Evolutionary conservation across 2,888 invertebrate species (phyloP).

Genomic region (Sarcophaga subvicina): DNA sequence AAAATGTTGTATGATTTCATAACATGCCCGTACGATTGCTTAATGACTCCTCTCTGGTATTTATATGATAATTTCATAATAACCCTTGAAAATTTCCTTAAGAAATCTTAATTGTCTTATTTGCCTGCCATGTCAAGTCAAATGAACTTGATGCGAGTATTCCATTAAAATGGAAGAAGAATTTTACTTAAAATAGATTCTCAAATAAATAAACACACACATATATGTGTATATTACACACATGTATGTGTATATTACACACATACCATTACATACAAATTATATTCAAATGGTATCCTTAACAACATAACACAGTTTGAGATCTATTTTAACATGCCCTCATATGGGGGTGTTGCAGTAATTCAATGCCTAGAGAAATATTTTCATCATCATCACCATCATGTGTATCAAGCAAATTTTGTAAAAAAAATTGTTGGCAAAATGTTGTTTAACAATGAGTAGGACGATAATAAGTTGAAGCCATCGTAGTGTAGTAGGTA

Average conservation of each 20-base stretch:
- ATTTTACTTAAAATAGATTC: neutral
- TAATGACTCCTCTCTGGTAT: neutral
- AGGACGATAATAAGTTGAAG: no score
- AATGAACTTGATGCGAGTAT: constrained; percentile 36
- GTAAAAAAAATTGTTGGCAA: no score
- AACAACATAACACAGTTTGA: no score
- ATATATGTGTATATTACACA: neutral
- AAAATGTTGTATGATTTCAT: neutral
- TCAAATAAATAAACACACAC: neutral
- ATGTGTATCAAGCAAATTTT: no score
- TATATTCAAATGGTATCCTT: no score
- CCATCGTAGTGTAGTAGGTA: no score
- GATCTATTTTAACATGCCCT: no score
- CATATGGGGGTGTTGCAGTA: no score
- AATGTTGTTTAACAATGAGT: no score
- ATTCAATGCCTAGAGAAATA: no score
- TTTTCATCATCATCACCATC: no score
- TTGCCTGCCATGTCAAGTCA: constrained; percentile 43
- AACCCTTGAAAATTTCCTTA: constrained; percentile 40
- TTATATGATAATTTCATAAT: constrained; percentile 43
- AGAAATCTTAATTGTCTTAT: constrained; percentile 47
- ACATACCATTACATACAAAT: no score
- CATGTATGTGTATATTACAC: neutral
- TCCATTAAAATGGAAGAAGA: neutral
- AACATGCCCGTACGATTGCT: neutral